Conservation (phyloP, 2,113 vertebrate species). For the Lipophrys pholis region DNA sequence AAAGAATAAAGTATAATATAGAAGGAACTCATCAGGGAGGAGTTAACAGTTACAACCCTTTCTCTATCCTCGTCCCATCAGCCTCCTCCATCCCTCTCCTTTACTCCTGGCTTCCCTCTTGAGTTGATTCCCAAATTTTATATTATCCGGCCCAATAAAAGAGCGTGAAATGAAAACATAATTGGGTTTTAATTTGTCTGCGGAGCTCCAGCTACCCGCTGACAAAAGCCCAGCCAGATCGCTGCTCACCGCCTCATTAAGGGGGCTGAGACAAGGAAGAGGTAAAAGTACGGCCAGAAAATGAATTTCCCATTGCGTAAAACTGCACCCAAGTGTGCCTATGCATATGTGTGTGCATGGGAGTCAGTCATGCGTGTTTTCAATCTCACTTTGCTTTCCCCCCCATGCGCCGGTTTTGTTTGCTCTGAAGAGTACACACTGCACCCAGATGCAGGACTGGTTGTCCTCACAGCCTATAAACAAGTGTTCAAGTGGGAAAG, state of each 20-base stretch:
- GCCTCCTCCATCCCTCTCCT: constrained; percentile 22
- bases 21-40: constrained; percentile 30
- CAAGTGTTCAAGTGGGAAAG: constrained; percentile 59
- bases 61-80: constrained; percentile 19
- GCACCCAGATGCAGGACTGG: constrained; percentile 26
- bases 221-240: constrained; percentile 62
- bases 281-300: constrained; percentile 38
- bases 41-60: constrained; percentile 37
- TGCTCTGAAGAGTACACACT: constrained; percentile 35
- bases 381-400: constrained; percentile 35
- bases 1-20: not conserved
- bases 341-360: not conserved
- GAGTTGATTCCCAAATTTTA: constrained; percentile 47
- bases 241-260: constrained; percentile 62
- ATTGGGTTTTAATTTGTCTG: constrained; percentile 82
- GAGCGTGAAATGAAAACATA: constrained; percentile 82
- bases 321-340: not conserved
- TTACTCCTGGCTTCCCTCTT: constrained; percentile 25
- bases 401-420: constrained; percentile 23
- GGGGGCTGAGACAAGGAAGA: constrained; percentile 36
- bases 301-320: constrained; percentile 23
- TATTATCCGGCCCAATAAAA: constrained; percentile 71
- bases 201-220: constrained; percentile 62
- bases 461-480: constrained; percentile 60
- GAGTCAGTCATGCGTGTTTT: constrained; percentile 16